phyloP scores from a whole-genome alignment of 2,113 vertebrate species.

The Charina bottae region DNA sequence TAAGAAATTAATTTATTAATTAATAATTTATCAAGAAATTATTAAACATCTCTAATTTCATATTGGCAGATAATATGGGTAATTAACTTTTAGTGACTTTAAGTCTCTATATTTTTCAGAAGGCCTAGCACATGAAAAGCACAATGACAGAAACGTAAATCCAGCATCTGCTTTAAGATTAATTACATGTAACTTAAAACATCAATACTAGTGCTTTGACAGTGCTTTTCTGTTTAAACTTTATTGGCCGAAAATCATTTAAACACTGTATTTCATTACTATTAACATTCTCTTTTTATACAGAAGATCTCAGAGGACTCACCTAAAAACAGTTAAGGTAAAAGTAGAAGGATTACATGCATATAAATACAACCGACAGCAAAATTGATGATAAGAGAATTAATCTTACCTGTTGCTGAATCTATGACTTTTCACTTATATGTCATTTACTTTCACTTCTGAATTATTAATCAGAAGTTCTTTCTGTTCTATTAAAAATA shows the following conservation, averaged over 20 bases:
- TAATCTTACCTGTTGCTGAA: constrained; percentile 56
- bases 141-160: constrained; percentile 18
- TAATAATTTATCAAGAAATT: constrained; percentile 20
- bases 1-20: background rate
- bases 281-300: constrained; percentile 43
- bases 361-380: constrained; percentile 58
- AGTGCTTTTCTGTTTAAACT: constrained; percentile 25
- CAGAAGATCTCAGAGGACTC: background rate
- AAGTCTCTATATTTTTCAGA: constrained; percentile 8
- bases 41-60: constrained; percentile 23
- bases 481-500: background rate
- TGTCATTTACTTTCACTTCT: background rate
- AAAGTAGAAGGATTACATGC: constrained; percentile 48
- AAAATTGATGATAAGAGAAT: constrained; percentile 45
- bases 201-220: background rate
- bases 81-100: constrained; percentile 26
- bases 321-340: constrained; percentile 37
- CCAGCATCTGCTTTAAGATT: constrained; percentile 11
- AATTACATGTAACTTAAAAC: constrained; percentile 36
- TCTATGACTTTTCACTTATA: background rate
- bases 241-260: constrained; percentile 32
- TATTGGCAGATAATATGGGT: background rate
- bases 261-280: constrained; percentile 48
- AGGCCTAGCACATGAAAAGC: constrained; percentile 1
- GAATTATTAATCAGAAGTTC: background rate